Evolutionary conservation across 1,140 invertebrate genomes (phyloP).

Genomic region (Aphaenogaster floridana): DNA sequence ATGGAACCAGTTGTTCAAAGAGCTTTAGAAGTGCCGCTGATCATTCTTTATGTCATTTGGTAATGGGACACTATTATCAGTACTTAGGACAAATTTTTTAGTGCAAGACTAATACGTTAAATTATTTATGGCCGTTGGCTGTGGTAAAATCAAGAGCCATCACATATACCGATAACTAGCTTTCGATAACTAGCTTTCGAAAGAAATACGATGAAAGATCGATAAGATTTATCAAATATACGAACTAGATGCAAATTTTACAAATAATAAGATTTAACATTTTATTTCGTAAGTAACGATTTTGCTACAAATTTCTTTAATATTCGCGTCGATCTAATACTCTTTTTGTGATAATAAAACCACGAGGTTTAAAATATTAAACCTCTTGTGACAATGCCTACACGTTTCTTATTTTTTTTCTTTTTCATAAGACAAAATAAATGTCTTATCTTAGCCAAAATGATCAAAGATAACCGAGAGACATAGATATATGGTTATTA

Average conservation of each 20-base stretch:
- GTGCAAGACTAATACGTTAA: not conserved
- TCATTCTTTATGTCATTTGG: conserved; percentile 37
- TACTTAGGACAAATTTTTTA: conserved; percentile 1
- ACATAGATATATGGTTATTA: not conserved
- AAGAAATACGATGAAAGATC: not conserved
- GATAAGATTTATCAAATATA: not conserved
- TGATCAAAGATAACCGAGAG: conserved; percentile 1
- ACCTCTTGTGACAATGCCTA: not conserved
- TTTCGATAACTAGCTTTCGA: not conserved
- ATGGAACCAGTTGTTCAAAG: conserved; percentile 25
- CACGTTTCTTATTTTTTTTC: not conserved
- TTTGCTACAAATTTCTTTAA: not conserved
- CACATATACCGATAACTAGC: not conserved
- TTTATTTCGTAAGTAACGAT: not conserved
- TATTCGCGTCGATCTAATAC: not conserved
- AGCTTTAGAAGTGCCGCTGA: conserved; percentile 30
- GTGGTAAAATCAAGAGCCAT: not conserved
- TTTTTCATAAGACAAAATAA: not conserved
- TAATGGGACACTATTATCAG: conserved; percentile 7
- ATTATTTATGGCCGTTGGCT: not conserved
- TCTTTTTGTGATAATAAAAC: not conserved
- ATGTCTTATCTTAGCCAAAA: not conserved
- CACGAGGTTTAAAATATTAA: not conserved
- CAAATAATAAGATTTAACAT: not conserved
- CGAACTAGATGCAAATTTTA: not conserved